phyloP scores from a whole-genome alignment of 2,113 vertebrate genomes.

The Tragelaphus buxtoni region DNA sequence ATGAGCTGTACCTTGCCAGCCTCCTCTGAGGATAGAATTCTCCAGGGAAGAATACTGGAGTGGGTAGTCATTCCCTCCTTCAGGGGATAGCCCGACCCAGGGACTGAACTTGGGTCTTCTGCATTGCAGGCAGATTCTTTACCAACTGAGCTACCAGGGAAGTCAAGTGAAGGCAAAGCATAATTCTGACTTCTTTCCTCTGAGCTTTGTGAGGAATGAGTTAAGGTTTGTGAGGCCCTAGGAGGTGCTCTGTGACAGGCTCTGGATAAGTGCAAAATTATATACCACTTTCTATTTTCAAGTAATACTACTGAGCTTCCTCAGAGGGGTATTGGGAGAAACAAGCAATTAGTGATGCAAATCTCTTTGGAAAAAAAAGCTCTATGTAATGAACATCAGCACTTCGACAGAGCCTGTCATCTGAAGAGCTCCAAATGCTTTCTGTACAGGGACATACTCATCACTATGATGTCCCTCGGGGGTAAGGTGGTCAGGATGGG shows the following conservation, averaged over 20 bases:
- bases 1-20: background rate
- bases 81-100: background rate
- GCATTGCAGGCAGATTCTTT: background rate
- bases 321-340: constrained; percentile 51
- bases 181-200: background rate
- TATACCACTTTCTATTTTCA: constrained; percentile 62
- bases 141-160: background rate
- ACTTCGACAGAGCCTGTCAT: background rate
- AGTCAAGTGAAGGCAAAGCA: background rate
- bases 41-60: background rate
- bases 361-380: constrained; percentile 47
- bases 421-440: background rate
- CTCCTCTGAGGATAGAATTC: background rate
- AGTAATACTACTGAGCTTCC: constrained; percentile 60
- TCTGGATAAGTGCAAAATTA: constrained; percentile 53
- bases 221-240: background rate
- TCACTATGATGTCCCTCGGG: background rate
- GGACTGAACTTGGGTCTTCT: background rate
- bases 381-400: constrained; percentile 16
- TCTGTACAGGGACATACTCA: background rate
- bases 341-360: constrained; percentile 60
- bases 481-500: background rate
- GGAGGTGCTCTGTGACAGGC: constrained; percentile 22
- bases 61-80: background rate
- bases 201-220: background rate